Conservation (phyloP, 2,797 vertebrate species). For the Mergus octosetaceus region DNA sequence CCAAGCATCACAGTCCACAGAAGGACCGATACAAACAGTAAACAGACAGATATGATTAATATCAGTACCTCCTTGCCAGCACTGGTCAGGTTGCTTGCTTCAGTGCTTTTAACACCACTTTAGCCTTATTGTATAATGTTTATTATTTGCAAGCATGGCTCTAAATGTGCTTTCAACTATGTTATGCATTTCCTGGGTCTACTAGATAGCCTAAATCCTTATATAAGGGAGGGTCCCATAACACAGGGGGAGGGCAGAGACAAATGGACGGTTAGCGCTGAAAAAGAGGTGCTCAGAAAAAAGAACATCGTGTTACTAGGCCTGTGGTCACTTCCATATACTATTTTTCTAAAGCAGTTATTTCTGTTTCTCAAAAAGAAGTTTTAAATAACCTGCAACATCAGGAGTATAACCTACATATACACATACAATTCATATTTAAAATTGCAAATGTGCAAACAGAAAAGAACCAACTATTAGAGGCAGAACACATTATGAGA, state of each 20-base stretch:
- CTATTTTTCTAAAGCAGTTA: not conserved
- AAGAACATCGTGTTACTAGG: not conserved
- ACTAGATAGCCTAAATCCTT: not conserved
- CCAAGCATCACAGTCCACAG: not conserved
- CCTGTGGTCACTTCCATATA: not conserved
- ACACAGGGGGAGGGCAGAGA: not conserved
- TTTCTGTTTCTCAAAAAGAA: not conserved
- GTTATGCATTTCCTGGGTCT: not conserved
- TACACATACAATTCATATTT: not conserved
- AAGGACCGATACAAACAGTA: not conserved
- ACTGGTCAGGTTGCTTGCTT: not conserved
- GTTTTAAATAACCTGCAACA: not conserved
- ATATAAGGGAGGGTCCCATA: not conserved
- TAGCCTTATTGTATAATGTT: not conserved
- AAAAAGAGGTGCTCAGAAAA: not conserved
- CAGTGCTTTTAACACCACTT: not conserved
- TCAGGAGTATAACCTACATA: not conserved
- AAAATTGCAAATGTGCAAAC: not conserved
- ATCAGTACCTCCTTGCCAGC: not conserved
- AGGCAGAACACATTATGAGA: not conserved
- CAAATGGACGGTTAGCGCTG: not conserved
- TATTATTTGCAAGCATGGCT: not conserved
- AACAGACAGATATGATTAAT: not conserved
- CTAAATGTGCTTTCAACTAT: not conserved
- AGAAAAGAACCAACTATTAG: not conserved